A percentile compares a stretch with the other conserved stretches of the same genome.
Evolutionary conservation across 1,140 invertebrate genomes (phyloP).

Genomic region (Tetramorium simillimum): DNA sequence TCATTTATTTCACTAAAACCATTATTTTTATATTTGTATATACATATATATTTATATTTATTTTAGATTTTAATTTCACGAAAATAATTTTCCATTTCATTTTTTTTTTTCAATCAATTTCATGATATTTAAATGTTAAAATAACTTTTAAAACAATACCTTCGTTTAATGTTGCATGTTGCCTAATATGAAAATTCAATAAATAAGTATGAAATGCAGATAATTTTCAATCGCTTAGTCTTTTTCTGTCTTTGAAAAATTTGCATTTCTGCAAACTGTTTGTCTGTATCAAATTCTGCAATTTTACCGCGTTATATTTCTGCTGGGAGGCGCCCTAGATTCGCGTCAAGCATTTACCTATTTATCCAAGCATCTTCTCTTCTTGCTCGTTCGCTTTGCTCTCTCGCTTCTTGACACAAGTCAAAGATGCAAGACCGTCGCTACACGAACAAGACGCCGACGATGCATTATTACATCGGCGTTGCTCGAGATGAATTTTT

Average conservation of each 20-base stretch:
- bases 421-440: background rate
- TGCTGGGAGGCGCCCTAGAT: background rate
- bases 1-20: background rate
- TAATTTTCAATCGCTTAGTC: background rate
- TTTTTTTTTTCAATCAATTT: background rate
- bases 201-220: background rate
- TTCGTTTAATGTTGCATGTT: background rate
- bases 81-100: background rate
- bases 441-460: slow-evolving; percentile 19
- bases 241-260: background rate
- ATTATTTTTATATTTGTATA: background rate
- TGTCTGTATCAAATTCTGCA: background rate
- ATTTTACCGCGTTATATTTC: background rate
- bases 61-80: too few species aligned
- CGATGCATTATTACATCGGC: slow-evolving; percentile 70
- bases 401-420: background rate
- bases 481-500: slow-evolving; percentile 71
- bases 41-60: too few species aligned
- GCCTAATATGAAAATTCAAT: background rate
- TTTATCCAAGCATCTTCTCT: slow-evolving; percentile 13
- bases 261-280: background rate
- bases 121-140: background rate
- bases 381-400: slow-evolving; percentile 9
- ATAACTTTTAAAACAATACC: background rate
- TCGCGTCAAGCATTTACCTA: slow-evolving; percentile 27